Evolutionary conservation across 2,797 vertebrate species (phyloP).

Genomic region (Semotilus atromaculatus): DNA sequence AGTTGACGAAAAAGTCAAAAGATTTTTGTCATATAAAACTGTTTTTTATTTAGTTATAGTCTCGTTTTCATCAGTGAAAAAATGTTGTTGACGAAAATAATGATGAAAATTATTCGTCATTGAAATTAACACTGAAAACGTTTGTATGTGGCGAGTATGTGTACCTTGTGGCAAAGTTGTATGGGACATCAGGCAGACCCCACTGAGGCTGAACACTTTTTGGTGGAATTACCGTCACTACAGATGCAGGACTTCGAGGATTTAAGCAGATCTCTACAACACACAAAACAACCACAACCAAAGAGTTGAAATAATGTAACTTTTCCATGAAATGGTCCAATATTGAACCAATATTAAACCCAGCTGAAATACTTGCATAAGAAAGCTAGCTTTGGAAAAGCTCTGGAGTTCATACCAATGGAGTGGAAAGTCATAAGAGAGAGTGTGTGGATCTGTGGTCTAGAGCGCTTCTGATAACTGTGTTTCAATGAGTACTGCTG

Average conservation of each 20-base stretch:
- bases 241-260: conserved; percentile 79
- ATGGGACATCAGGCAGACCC: conserved; percentile 85
- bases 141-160: conserved; percentile 7
- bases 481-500: conserved; percentile 85
- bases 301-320: conserved; percentile 1
- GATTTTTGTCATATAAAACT: no score
- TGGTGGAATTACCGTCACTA: conserved; percentile 85
- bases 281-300: conserved; percentile 3
- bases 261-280: conserved; percentile 89
- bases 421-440: conserved; percentile 81
- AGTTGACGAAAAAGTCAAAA: no score
- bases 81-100: no score
- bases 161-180: conserved; percentile 86
- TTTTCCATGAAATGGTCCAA: not conserved
- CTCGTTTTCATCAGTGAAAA: no score
- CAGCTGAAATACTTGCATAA: not conserved
- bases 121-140: not conserved
- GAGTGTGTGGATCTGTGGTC: conserved; percentile 81
- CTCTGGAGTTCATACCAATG: conserved; percentile 75
- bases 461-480: conserved; percentile 83
- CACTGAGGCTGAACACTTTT: conserved; percentile 86
- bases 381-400: not conserved
- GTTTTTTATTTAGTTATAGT: no score
- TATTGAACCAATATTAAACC: not conserved
- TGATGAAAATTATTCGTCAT: no score